Base-by-base conservation (phyloP, 1,140 invertebrate species). In the Drosophila jambulina region DNA sequence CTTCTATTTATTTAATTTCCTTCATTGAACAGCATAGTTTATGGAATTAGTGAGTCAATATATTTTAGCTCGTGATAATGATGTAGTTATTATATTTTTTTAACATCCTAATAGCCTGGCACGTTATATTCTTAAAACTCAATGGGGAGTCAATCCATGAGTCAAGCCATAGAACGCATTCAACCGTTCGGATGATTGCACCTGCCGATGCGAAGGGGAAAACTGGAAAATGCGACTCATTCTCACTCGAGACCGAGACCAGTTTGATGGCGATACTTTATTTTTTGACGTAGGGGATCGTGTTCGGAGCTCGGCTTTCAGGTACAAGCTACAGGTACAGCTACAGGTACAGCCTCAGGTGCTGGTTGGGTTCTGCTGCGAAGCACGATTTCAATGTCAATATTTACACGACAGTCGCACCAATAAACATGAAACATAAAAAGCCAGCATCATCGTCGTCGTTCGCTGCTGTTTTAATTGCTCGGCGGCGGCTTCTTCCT, bases 371-470 rank as follows among this genome's bases (percentile, higher is more conserved):
- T 34, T 42, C 75, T 63, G 56, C 36, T 23, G 36, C 36, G 64
- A 45, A 43, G 59, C 54, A 62, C 76, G 64, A 88, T 71, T 88
- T 87, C 80, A 87, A 88, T 87, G 80, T 80, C 83, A 87, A 88
- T 87, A 83, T 87, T 88, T 78, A 82, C 84, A 87, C 80, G 76
- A 65, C 72, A 51, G 34, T 78, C 60, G 69, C 67, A 72, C 69
- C 69, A 70, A 71, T 72, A 72, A 72, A 72, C 69, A 72, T 71
- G 40, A 49, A 72, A 72, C 69, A 72, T 71, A 51, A 71, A 72
- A 72, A 72, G 43, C 27, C 48, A 60, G 36, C 69, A 72, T 72
- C 69, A 59, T 42, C 65, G 23, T 58, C 21, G 51, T 42, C 65
- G 67, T 71, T 71, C 29, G 59, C 51, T 72, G 67, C 67, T 34